Base-by-base conservation (phyloP, 2,888 invertebrate genomes). In the Dermolepida albohirtum region DNA sequence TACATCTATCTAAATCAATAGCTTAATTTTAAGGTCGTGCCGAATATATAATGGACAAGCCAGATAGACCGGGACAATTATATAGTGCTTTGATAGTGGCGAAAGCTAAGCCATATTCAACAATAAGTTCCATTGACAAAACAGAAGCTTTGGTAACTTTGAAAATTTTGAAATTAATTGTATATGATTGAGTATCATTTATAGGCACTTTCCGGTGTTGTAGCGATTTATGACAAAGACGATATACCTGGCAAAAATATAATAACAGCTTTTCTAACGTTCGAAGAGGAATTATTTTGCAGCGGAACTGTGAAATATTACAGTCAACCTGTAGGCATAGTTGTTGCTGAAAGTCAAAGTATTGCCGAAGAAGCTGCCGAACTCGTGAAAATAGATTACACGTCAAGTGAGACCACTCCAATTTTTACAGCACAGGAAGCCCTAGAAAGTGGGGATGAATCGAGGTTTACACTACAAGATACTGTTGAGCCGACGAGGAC, bases 41-140 rank as follows among this genome's bases (percentile, higher is more conserved):
- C 0, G 86, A 89, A 66, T 96, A 92, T 81, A 84, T 90, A 14
- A 91, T 92, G 78, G 96, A 96, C 78, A 84, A 92, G 22, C 89
- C 90, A 17, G 84, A 85, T 0, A 84, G 87, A 55, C 86, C 86
- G 0, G 85, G 88, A 70, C 92, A 95, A 84, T 86, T 94, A 0
- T 89, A 86, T 80, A 93, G 88, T 16, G 89, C 89, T 5, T 90
- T 93, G 75, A 92, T 93, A 0, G 81, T 87, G 1, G 87, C 90
- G 63, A 84, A 84, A 78, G 82, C 87, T 78, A 78, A 85, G 66
- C 79, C 85, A 69, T 83, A 86, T 67, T 91, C 90, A 0, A 87
- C 85, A 70, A 85, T 94, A 64, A 82, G 80, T 14, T 84, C 79
- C 10, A 88, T 93, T 71, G 90, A 93, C 80, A 79, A 89, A 1